phyloP scores from a whole-genome alignment of 1,140 invertebrate genomes.

The Lordiphosa stackelbergi region DNA sequence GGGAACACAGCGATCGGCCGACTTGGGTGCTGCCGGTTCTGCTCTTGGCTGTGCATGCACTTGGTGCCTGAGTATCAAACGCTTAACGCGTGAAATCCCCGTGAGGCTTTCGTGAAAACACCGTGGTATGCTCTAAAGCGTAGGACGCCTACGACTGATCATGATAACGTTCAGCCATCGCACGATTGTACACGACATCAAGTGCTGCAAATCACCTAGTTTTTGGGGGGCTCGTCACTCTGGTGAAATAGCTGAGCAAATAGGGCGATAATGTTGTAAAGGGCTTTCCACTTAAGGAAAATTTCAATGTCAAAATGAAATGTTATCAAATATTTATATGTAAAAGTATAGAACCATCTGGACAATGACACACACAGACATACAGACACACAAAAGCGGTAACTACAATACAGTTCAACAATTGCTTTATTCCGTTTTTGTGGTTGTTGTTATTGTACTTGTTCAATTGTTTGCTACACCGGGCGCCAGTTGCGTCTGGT shows the following conservation, averaged over 20 bases:
- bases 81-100: slow-evolving; percentile 38
- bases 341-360: no score
- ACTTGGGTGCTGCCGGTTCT: slow-evolving; percentile 20
- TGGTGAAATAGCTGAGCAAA: slow-evolving; percentile 54
- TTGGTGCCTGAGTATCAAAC: slow-evolving; percentile 32
- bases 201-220: slow-evolving; percentile 43
- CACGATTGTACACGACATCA: slow-evolving; percentile 34
- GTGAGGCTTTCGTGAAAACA: slow-evolving; percentile 51
- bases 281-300: background rate
- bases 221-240: slow-evolving; percentile 70
- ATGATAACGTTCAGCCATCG: slow-evolving; percentile 41
- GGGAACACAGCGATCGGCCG: slow-evolving; percentile 27
- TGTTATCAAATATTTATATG: no score
- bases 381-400: slow-evolving; percentile 4
- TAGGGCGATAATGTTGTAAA: slow-evolving; percentile 4
- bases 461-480: slow-evolving; percentile 19
- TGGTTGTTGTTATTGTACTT: slow-evolving; percentile 6
- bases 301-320: no score
- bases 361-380: background rate
- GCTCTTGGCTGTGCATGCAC: slow-evolving; percentile 46
- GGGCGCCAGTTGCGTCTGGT: slow-evolving; percentile 49
- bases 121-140: slow-evolving; percentile 25
- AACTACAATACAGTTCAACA: slow-evolving; percentile 40
- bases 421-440: slow-evolving; percentile 47
- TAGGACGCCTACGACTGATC: slow-evolving; percentile 27